Evolutionary conservation across 2,888 invertebrate species (phyloP).

Genomic region (Miltochrista miniata): DNA sequence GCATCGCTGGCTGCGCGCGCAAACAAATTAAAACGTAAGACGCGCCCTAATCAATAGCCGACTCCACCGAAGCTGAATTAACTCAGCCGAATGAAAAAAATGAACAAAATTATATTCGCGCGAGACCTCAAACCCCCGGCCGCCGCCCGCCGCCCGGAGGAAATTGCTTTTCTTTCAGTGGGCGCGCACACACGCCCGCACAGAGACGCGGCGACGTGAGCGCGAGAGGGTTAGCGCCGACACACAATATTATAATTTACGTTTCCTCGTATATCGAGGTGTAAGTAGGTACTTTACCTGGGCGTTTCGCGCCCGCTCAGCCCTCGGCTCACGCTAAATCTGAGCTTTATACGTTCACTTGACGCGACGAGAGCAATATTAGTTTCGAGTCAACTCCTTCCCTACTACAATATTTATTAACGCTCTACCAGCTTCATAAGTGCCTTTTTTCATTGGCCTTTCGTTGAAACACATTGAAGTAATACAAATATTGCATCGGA

Average conservation of each 20-base stretch:
- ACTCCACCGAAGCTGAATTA: conserved; percentile 81
- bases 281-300: conserved; percentile 83
- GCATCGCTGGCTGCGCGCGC: conserved; percentile 81
- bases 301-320: conserved; percentile 79
- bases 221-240: conserved; percentile 80
- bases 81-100: conserved; percentile 83
- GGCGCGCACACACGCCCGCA: conserved; percentile 75
- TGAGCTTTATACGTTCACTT: conserved; percentile 84
- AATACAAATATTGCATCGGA: conserved; percentile 24
- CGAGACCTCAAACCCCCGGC: conserved; percentile 73
- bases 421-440: conserved; percentile 57
- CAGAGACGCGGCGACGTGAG: conserved; percentile 45
- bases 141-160: conserved; percentile 69
- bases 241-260: conserved; percentile 84
- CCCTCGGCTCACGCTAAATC: conserved; percentile 81
- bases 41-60: conserved; percentile 84
- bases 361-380: conserved; percentile 82
- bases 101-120: conserved; percentile 84
- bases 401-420: conserved; percentile 82
- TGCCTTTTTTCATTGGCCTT: conserved; percentile 52
- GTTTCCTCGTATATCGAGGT: conserved; percentile 81
- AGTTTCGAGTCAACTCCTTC: conserved; percentile 79
- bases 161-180: conserved; percentile 84
- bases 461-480: conserved; percentile 51
- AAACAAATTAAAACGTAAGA: conserved; percentile 84